Percentiles rank a stretch among this genome's conserved stretches.
Conservation (phyloP, 1,140 invertebrate genomes). For the Monomorium pharaonis region DNA sequence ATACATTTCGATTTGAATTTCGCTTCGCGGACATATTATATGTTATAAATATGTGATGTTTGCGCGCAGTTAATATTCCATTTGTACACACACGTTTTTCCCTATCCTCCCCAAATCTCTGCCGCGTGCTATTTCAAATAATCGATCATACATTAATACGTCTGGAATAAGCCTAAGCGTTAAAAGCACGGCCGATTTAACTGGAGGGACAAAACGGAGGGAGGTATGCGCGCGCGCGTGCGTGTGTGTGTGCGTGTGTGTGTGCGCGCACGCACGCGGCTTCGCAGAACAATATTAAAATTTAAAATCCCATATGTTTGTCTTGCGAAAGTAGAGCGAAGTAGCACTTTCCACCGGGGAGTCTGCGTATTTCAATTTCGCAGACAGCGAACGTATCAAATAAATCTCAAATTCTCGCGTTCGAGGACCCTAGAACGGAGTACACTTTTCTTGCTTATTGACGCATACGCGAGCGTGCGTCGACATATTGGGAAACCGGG, state of each 20-base stretch:
- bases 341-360: not conserved
- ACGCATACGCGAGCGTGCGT: conserved; percentile 4
- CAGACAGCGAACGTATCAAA: conserved; percentile 50
- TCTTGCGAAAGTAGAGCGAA: conserved; percentile 29
- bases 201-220: not conserved
- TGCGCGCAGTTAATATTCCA: conserved; percentile 23
- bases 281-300: conserved; percentile 17
- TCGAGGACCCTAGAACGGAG: conserved; percentile 28
- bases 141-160: conserved; percentile 31
- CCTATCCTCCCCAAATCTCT: not conserved
- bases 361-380: conserved; percentile 39
- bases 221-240: not conserved
- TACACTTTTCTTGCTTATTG: conserved; percentile 52
- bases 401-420: conserved; percentile 52
- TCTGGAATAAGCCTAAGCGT: not conserved
- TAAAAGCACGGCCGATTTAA: not conserved
- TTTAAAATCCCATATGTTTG: conserved; percentile 53
- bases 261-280: too few relatives aligned
- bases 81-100: conserved; percentile 10
- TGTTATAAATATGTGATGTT: conserved; percentile 22
- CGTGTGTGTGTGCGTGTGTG: too few relatives aligned
- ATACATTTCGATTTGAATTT: conserved; percentile 24
- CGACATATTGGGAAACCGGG: conserved; percentile 53
- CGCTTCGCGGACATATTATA: not conserved
- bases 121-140: not conserved